Conservation (phyloP, 2,113 vertebrate species). For the Sigmodon hispidus region DNA sequence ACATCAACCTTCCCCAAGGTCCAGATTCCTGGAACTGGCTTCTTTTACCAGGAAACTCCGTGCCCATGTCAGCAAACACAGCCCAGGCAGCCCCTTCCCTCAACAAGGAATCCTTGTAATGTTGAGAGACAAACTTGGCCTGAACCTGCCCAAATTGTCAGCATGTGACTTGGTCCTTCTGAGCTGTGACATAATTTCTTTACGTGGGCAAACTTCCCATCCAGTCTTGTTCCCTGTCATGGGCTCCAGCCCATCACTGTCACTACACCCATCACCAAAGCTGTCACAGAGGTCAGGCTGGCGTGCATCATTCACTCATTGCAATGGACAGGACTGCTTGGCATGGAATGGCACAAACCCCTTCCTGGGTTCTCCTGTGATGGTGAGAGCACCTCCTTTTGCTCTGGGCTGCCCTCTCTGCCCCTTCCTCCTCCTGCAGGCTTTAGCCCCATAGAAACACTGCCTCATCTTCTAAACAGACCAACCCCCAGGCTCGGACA, state of each 20-base stretch:
- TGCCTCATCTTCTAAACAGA: background rate
- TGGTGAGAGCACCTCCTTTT: background rate
- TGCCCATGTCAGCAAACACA: background rate
- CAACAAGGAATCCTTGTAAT: background rate
- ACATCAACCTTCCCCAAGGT: background rate
- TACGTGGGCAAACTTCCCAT: background rate
- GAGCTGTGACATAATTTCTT: background rate
- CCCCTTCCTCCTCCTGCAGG: rapidly evolving
- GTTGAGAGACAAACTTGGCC: background rate
- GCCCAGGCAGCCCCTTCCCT: background rate
- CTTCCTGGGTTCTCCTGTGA: background rate
- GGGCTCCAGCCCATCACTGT: background rate
- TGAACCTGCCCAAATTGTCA: background rate
- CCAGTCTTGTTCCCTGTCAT: background rate
- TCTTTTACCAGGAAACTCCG: background rate
- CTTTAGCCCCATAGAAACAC: background rate
- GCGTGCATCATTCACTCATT: no score
- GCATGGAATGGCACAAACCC: background rate
- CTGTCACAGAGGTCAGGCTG: background rate
- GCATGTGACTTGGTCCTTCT: background rate
- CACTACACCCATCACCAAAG: background rate
- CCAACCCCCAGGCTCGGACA: no score
- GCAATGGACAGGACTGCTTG: background rate
- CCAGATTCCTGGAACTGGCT: background rate
- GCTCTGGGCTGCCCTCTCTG: background rate